Base-by-base conservation (phyloP, 1,140 invertebrate genomes). In the Oedothorax gibbosus region DNA sequence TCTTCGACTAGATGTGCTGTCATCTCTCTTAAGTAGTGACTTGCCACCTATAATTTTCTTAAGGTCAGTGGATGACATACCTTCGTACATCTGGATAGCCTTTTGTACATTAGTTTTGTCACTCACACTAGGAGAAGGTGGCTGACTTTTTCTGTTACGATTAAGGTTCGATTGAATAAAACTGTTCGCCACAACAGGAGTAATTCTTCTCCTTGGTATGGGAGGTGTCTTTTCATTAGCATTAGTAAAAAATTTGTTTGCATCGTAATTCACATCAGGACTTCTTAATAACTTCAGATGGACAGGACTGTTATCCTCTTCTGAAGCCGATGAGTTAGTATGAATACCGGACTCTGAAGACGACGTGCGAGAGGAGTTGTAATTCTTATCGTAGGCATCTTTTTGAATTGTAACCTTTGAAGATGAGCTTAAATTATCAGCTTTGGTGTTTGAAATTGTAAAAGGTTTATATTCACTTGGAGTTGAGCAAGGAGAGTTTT, bases 41-140 rank as follows among this genome's bases (percentile, higher is more conserved):
- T 83, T 72, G n/a, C 10, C 1, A 3, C 11, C 20, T 53, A 35
- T 82, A 20, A n/a, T 73, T 57, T 65, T 73, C 71, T 81, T 71
- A 49, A 57, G 14, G 7, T 71, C 66, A 18, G 8, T 20, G 9
- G 62, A 84, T 0, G 81, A 84, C 81, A 84, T 84, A 0, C 81
- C 81, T 20, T 84, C 81, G 20, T 84, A 84, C 8, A 84, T 62
- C 18, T 84, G 35, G 18, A 84, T 84, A 0, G 71, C 64, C 3
- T 84, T 84, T 21, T 76, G 60, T 6, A 84, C 81, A 7, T n/a
- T 75, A 49, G 69, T 18, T 4, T 71, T 72, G 6, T 18, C n/a
- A 9, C 20, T 49, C 5, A 35, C 35, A 35, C 21, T 51, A 15
- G 35, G 21, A 53, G 68, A 73, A 0, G 54, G 65, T 4, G 62